Evolutionary conservation across 1,140 invertebrate genomes (phyloP).

Genomic region (Nilaparvata lugens): DNA sequence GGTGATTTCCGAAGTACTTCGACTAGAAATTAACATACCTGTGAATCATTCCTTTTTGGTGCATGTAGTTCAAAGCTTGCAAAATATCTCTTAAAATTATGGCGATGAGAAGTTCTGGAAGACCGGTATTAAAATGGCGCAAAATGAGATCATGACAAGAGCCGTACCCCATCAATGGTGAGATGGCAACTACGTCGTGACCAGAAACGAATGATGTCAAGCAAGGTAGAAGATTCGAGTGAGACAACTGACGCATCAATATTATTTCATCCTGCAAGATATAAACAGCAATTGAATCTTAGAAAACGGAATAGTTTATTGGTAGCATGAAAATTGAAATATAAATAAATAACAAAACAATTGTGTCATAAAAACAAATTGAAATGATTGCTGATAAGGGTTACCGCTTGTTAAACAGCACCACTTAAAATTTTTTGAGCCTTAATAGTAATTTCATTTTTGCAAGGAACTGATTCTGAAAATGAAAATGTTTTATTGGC

Average conservation of each 20-base stretch:
- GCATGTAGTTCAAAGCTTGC: constrained; percentile 71
- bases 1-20: too few relatives aligned
- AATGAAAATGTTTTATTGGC: too few relatives aligned
- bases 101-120: constrained; percentile 72
- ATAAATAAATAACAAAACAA: too few relatives aligned
- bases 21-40: constrained; percentile 45
- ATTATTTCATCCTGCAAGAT: constrained; percentile 61
- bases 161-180: constrained; percentile 70
- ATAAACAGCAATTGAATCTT: constrained; percentile 14
- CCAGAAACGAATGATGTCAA: constrained; percentile 62
- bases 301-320: not conserved
- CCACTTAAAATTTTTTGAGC: too few relatives aligned
- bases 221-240: constrained; percentile 65
- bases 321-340: too few relatives aligned
- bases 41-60: constrained; percentile 75
- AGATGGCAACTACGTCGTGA: constrained; percentile 61
- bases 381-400: too few relatives aligned
- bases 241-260: constrained; percentile 60
- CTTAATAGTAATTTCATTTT: too few relatives aligned
- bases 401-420: too few relatives aligned
- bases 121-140: constrained; percentile 62
- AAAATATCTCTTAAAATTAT: constrained; percentile 71
- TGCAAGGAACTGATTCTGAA: too few relatives aligned
- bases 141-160: constrained; percentile 70
- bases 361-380: too few relatives aligned